phyloP scores from a whole-genome alignment of 2,888 invertebrate species.

The Platypus cylindrus region DNA sequence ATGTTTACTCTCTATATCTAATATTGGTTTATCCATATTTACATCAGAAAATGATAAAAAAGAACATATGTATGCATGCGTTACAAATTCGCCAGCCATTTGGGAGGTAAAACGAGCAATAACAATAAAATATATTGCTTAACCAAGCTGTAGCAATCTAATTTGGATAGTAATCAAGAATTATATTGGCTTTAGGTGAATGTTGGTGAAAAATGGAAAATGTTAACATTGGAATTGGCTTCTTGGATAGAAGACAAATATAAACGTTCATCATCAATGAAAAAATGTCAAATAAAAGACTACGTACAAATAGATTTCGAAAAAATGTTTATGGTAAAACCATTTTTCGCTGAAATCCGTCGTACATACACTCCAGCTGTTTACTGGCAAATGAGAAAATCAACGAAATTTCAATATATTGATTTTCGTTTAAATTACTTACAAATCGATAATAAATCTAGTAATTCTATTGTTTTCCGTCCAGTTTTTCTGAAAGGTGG shows the following conservation, averaged over 20 bases:
- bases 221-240: conserved; percentile 59
- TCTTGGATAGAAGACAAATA: conserved; percentile 76
- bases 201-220: conserved; percentile 68
- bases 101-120: conserved; percentile 51
- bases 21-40: conserved; percentile 50
- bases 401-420: conserved; percentile 51
- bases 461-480: conserved; percentile 27
- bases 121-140: neutral
- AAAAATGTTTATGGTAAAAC: conserved; percentile 79
- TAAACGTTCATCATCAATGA: conserved; percentile 32
- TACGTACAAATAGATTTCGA: conserved; percentile 68
- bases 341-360: conserved; percentile 66
- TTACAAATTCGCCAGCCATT: conserved; percentile 56
- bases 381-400: conserved; percentile 60
- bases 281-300: conserved; percentile 63
- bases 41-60: conserved; percentile 32
- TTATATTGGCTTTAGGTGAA: conserved; percentile 28
- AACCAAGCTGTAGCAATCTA: neutral
- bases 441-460: conserved; percentile 55
- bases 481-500: conserved; percentile 26
- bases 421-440: conserved; percentile 54
- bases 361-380: conserved; percentile 62
- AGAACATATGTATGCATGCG: conserved; percentile 56
- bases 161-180: neutral
- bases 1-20: conserved; percentile 53